Evolutionary conservation across 2,113 vertebrate genomes (phyloP).

Genomic region (Paraplagusia blochii): DNA sequence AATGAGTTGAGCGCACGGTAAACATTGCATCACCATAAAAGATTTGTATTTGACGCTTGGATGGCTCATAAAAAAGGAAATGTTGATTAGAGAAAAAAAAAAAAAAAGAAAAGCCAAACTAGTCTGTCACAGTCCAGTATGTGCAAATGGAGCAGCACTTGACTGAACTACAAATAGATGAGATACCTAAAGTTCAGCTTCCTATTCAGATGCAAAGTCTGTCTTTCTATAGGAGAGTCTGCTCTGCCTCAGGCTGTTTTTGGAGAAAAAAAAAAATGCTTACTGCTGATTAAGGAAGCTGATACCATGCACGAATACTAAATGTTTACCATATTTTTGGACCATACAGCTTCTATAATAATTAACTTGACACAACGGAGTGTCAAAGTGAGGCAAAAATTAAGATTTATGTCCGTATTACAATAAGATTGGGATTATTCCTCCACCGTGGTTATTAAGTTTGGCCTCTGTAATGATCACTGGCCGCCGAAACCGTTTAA

Average conservation of each 20-base stretch:
- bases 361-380: no score
- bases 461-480: no score
- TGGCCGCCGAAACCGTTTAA: background rate
- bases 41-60: slow-evolving; percentile 57
- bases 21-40: slow-evolving; percentile 64
- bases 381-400: no score
- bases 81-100: slow-evolving; percentile 33
- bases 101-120: slow-evolving; percentile 18
- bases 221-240: slow-evolving; percentile 12
- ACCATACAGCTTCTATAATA: no score
- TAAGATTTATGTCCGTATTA: no score
- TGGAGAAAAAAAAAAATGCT: slow-evolving; percentile 8
- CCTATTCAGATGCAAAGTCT: slow-evolving; percentile 36
- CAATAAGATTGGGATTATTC: no score
- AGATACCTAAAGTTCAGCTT: slow-evolving; percentile 18
- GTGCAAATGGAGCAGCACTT: no score
- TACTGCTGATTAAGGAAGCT: background rate
- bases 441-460: no score
- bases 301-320: slow-evolving; percentile 2
- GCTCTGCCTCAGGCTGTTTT: slow-evolving; percentile 10
- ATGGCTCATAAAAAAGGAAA: slow-evolving; percentile 55
- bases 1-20: slow-evolving; percentile 55
- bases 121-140: slow-evolving; percentile 28
- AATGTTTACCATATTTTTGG: background rate
- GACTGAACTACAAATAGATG: slow-evolving; percentile 14